Percentiles rank a stretch among this genome's conserved stretches.
Conservation (phyloP, 2,797 vertebrate genomes). For the Melopsittacus undulatus region DNA sequence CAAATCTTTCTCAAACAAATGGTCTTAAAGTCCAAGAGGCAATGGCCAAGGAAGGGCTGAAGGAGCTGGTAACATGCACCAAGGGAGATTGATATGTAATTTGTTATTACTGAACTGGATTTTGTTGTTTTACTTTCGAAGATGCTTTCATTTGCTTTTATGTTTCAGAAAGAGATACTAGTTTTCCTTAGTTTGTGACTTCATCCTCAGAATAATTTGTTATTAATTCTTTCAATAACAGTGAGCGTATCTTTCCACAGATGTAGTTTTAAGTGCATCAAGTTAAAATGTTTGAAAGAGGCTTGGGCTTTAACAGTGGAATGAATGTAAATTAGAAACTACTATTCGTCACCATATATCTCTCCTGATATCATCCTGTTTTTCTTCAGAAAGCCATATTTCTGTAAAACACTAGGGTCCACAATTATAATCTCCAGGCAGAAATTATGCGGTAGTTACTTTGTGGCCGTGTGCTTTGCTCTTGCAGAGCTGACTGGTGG, state of each 20-base stretch:
- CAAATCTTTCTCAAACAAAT: background rate
- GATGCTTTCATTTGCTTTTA: background rate
- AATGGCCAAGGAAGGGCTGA: background rate
- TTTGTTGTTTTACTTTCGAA: background rate
- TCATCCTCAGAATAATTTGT: background rate
- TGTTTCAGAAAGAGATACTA: background rate
- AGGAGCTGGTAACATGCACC: background rate
- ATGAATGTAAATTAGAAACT: conserved; percentile 17
- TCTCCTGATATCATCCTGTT: conserved; percentile 59
- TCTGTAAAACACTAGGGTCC: background rate
- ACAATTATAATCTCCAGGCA: background rate
- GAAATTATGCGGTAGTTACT: background rate
- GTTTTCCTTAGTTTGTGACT: conserved; percentile 3
- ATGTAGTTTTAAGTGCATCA: background rate
- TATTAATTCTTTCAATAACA: background rate
- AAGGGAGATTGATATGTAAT: background rate
- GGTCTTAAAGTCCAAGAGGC: background rate
- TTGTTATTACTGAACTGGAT: background rate
- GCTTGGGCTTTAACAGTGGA: conserved; percentile 1
- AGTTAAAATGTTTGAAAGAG: background rate
- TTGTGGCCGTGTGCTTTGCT: background rate
- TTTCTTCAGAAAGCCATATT: conserved; percentile 45
- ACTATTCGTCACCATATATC: conserved; percentile 18
- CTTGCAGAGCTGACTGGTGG: background rate
- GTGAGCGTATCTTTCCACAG: conserved; percentile 1